Evolutionary conservation across 1,140 invertebrate species (phyloP).

Genomic region (Ips nitidus): DNA sequence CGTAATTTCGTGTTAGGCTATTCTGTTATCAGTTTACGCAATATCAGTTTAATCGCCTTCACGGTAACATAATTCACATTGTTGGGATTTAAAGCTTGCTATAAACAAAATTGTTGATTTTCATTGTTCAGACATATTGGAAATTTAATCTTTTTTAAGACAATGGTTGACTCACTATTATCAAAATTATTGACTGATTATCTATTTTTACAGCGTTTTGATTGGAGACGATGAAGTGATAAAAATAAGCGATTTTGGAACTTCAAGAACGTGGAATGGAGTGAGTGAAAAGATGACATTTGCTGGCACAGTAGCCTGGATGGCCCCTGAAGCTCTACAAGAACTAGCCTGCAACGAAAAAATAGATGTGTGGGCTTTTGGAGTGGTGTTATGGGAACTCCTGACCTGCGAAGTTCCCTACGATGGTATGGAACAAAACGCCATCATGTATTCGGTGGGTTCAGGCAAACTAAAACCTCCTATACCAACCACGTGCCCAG

Average conservation of each 20-base stretch:
- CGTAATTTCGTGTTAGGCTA: too few species aligned
- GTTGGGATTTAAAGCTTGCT: too few species aligned
- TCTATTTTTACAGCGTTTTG: constrained; percentile 73
- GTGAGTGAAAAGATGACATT: constrained; percentile 97
- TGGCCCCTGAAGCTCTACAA: constrained; percentile 98
- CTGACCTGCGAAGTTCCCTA: constrained; percentile 95
- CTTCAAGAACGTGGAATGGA: constrained; percentile 86
- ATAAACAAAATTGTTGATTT: too few species aligned
- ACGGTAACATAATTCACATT: too few species aligned
- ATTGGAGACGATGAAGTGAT: constrained; percentile 87
- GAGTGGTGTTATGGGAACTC: constrained; percentile 96
- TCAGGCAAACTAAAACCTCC: constrained; percentile 85
- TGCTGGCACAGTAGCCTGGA: constrained; percentile 96
- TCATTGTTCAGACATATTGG: too few species aligned
- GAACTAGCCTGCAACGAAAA: constrained; percentile 96
- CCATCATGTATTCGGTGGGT: constrained; percentile 97
- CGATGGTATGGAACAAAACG: constrained; percentile 91
- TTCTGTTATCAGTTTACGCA: too few species aligned
- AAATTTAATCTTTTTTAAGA: too few species aligned
- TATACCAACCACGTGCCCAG: constrained; percentile 87
- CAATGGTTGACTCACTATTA: too few species aligned
- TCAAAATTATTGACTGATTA: background rate
- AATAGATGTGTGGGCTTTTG: constrained; percentile 97
- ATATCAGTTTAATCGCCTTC: too few species aligned
- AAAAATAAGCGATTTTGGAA: constrained; percentile 98